These are phyloP conservation scores for Muscicapa comitata DNA, from an alignment of 2,797 vertebrate species.

Conservation along the genomic window DNA sequence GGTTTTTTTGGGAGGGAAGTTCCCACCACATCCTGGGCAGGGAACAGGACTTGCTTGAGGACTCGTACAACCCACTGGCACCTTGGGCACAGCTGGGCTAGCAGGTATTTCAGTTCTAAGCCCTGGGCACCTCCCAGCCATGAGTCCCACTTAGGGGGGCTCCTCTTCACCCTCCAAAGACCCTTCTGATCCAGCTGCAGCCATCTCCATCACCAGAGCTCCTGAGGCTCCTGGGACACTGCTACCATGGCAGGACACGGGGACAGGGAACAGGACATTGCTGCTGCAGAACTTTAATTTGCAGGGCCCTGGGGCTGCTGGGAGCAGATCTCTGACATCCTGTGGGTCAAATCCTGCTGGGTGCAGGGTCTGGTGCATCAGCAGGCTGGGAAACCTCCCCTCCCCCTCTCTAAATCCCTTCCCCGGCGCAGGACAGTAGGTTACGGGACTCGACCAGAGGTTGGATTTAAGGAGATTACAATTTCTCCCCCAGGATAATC, in stretches of 20 bases:
- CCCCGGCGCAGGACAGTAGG: constrained; percentile 34
- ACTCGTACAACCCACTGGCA: accelerated
- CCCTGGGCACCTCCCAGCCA: not conserved
- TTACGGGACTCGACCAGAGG: constrained; percentile 57
- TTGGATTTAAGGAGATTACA: constrained; percentile 69
- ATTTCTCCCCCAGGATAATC: constrained; percentile 64
- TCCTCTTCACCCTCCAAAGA: not conserved
- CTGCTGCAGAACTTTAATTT: not conserved
- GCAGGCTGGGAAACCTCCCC: not conserved
- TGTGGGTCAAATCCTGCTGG: not conserved
- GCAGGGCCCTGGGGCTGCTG: accelerated
- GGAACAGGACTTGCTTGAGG: not conserved
- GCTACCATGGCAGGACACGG: accelerated
- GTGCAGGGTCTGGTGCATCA: not conserved
- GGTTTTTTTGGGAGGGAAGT: accelerated
- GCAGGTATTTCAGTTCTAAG: not conserved
- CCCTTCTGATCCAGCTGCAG: not conserved
- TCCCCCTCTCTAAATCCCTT: constrained; percentile 10
- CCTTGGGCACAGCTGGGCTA: not conserved
- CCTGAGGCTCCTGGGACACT: not conserved
- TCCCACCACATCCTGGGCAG: accelerated
- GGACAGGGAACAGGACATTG: not conserved
- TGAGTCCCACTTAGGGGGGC: accelerated
- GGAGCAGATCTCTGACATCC: not conserved
- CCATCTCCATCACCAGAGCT: not conserved